Base-by-base conservation (phyloP, 2,888 invertebrate genomes). In the Laothoe populi region DNA sequence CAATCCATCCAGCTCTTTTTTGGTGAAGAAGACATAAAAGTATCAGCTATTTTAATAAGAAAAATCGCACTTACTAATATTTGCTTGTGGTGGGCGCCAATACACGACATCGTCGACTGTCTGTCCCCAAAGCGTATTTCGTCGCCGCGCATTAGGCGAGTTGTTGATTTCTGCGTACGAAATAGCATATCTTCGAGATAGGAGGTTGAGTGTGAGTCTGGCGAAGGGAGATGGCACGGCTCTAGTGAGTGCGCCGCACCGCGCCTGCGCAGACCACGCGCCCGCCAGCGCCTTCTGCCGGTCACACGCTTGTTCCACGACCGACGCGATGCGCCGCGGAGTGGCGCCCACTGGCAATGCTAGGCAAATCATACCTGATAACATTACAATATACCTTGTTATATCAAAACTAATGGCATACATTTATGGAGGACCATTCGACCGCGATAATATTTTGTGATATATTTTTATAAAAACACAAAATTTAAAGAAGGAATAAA, bases 11-110 rank as follows among this genome's bases (percentile, higher is more conserved):
- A n/a, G n/a, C n/a, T n/a, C n/a, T n/a, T n/a, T n/a, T n/a, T n/a
- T n/a, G n/a, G n/a, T n/a, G n/a, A n/a, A n/a, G n/a, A n/a, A n/a
- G n/a, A n/a, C n/a, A n/a, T n/a, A n/a, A n/a, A n/a, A n/a, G n/a
- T n/a, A n/a, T n/a, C n/a, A n/a, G n/a, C n/a, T n/a, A n/a, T 19
- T 10, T 13, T 53, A 57, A 4, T 57, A 26, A 13, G 53, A 42
- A 24, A 23, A 38, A 59, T 2, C 31, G 60, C 49, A 93, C 95
- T 94, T 82, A 96, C 96, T 95, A 67, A 96, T 95, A 82, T 96
- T 96, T 61, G 96, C 95, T 82, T 96, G 96, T 0, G 96, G 95
- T 11, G 96, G 96, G 69, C 95, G 90, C 96, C 96, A 96, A 75
- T 95, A 96, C 61, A 96, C 86, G 0, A 95, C 94, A 45, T 93